Conservation (phyloP, 2,113 vertebrate species). For the Etia nguti region DNA sequence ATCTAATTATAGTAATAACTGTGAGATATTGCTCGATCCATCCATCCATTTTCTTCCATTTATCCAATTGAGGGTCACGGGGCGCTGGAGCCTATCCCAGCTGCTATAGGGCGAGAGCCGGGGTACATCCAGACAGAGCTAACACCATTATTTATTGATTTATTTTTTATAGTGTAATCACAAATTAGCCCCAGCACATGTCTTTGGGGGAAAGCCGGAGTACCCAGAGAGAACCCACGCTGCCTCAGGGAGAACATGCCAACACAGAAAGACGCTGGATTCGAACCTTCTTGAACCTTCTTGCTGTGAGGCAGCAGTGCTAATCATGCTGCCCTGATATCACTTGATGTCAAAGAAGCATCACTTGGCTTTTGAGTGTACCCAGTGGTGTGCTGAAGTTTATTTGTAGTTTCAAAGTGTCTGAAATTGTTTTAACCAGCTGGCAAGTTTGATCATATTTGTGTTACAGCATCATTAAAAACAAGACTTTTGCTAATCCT, state of each 20-base stretch:
- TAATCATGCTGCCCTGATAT: background rate
- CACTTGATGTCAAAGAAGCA: background rate
- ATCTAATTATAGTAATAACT: background rate
- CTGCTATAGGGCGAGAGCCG: background rate
- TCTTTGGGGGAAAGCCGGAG: background rate
- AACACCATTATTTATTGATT: background rate
- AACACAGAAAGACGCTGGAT: rapidly evolving
- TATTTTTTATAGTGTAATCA: background rate
- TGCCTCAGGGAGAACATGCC: background rate
- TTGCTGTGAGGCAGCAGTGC: background rate
- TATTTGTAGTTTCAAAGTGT: background rate
- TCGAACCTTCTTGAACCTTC: background rate
- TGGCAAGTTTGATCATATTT: background rate
- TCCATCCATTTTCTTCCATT: background rate
- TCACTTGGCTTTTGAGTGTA: background rate
- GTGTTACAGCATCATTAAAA: background rate
- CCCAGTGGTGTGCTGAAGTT: background rate
- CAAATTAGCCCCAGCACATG: background rate
- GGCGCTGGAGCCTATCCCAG: background rate
- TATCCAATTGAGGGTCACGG: background rate
- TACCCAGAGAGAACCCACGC: background rate
- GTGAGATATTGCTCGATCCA: background rate
- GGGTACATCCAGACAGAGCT: background rate
- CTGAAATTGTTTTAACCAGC: background rate
- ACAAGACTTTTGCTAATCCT: background rate